These are phyloP conservation scores for Aphrocallistes beatrix DNA, from an alignment of 37 sponge, comb jelly and placozoan species.

Conservation along the genomic window DNA sequence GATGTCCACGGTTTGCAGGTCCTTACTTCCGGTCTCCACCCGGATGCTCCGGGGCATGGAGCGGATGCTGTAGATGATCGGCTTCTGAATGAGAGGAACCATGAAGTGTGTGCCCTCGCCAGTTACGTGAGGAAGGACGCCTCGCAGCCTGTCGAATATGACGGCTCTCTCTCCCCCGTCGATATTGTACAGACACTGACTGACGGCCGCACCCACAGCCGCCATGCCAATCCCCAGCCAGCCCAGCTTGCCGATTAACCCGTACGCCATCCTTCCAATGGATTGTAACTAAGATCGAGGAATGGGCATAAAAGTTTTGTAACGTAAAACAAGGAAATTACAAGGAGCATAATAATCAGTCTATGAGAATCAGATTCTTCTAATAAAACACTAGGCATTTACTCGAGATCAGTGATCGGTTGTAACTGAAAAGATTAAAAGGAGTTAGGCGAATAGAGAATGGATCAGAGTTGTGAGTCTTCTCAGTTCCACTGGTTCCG, in stretches of 20 bases:
- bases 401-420: neutral
- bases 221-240: conserved; percentile 65
- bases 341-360: too few relatives aligned
- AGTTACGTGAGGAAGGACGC: conserved; percentile 53
- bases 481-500: neutral
- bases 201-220: conserved; percentile 58
- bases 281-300: too few relatives aligned
- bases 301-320: too few relatives aligned
- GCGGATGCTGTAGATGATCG: conserved; percentile 73
- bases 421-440: too few relatives aligned
- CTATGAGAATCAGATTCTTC: too few relatives aligned
- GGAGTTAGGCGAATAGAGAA: neutral
- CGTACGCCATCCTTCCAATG: conserved; percentile 29
- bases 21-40: conserved; percentile 86
- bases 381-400: too few relatives aligned
- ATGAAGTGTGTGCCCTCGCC: conserved; percentile 94
- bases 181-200: conserved; percentile 74
- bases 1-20: conserved; percentile 90
- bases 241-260: conserved; percentile 39
- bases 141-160: conserved; percentile 77
- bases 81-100: conserved; percentile 76
- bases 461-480: neutral
- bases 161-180: conserved; percentile 89
- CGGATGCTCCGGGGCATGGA: conserved; percentile 79
- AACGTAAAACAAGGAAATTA: too few relatives aligned